Conservation (phyloP, 2,113 vertebrate species). For the Pterocles burchelli region DNA sequence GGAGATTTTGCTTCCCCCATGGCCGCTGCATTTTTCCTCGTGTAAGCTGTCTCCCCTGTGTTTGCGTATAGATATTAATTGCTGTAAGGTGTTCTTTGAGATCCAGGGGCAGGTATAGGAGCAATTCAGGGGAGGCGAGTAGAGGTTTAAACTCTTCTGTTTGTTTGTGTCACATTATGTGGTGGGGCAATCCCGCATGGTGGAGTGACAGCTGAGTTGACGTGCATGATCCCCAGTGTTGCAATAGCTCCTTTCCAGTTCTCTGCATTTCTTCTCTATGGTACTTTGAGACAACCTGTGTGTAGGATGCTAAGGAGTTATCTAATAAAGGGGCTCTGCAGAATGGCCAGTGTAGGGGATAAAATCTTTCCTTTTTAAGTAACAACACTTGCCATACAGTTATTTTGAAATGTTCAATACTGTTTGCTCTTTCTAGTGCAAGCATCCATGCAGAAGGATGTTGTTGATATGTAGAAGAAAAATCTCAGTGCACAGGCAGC, state of each 20-base stretch:
- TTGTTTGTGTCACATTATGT: accelerated
- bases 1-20: not conserved
- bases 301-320: not conserved
- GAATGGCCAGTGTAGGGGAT: not conserved
- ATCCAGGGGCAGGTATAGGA: not conserved
- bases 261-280: accelerated
- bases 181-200: not conserved
- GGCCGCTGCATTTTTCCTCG: not conserved
- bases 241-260: not conserved
- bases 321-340: not conserved
- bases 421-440: not conserved
- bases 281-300: not conserved
- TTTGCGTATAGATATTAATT: not conserved
- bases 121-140: not conserved
- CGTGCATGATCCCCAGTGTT: not conserved
- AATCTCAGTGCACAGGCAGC: not conserved
- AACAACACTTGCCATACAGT: not conserved
- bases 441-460: not conserved
- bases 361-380: not conserved
- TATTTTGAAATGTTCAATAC: not conserved
- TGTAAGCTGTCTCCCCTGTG: not conserved
- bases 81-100: not conserved
- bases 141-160: not conserved
- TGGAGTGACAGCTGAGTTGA: not conserved
- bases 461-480: not conserved